A percentile compares a stretch with the other conserved stretches of the same genome.
phyloP scores from a whole-genome alignment of 2,113 vertebrate species.

The Spizaetus ornatus region DNA sequence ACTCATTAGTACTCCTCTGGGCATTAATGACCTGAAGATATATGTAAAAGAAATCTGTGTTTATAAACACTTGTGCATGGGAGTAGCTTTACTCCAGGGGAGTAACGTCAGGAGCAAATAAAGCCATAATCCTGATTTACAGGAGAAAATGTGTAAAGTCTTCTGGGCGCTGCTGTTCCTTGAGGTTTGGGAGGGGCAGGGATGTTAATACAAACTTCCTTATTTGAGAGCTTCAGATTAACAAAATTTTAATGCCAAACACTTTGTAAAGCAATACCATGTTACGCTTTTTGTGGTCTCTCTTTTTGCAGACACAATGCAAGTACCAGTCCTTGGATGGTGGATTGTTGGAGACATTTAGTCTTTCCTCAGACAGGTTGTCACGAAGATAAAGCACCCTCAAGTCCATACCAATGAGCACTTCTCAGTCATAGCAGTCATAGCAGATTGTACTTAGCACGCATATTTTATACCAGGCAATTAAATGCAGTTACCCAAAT shows the following conservation, averaged over 20 bases:
- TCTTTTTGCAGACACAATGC: background rate
- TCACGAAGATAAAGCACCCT: constrained; percentile 28
- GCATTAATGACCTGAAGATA: constrained; percentile 10
- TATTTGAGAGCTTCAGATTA: background rate
- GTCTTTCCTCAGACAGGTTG: background rate
- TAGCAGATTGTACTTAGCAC: constrained; percentile 43
- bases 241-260: background rate
- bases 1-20: background rate
- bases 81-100: background rate
- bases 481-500: constrained; percentile 53
- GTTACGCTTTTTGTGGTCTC: background rate
- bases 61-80: background rate
- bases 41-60: background rate
- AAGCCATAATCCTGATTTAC: background rate
- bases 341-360: background rate
- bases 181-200: background rate
- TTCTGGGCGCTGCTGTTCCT: background rate
- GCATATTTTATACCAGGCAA: constrained; percentile 25
- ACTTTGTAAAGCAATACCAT: accelerated
- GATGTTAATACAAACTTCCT: background rate
- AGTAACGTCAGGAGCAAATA: background rate
- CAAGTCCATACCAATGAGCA: constrained; percentile 2
- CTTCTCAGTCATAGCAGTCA: constrained; percentile 45
- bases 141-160: background rate
- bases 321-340: background rate